Percentiles rank a stretch among this genome's conserved stretches.
phyloP scores from a whole-genome alignment of 2,797 vertebrate species.

The Adelosebastes latens region DNA sequence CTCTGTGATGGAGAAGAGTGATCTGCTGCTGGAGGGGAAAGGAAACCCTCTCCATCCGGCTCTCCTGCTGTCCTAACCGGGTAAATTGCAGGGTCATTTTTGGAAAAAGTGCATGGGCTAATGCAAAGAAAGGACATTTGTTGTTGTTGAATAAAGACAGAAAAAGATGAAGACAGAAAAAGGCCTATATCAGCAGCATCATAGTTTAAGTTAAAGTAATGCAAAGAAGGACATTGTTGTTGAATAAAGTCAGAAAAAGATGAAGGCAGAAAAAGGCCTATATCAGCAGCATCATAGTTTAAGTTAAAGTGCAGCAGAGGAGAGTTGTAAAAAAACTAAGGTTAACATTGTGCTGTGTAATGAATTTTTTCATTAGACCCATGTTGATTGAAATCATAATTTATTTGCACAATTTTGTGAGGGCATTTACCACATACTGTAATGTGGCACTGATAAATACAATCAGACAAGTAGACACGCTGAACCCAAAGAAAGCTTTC shows the following conservation, averaged over 20 bases:
- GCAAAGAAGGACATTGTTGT: conserved; percentile 12
- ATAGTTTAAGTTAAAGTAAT: not conserved
- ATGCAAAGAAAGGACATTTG: conserved; percentile 11
- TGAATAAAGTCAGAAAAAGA: not conserved
- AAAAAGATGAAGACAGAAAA: not conserved
- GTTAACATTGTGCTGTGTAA: conserved; percentile 52
- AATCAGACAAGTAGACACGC: conserved; percentile 70
- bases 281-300: conserved; percentile 17
- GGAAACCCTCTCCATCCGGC: conserved; percentile 87
- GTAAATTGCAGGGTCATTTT: conserved; percentile 45
- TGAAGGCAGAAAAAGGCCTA: not conserved
- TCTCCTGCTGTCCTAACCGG: conserved; percentile 85
- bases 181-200: conserved; percentile 9
- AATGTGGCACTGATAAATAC: conserved; percentile 70
- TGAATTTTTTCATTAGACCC: conserved; percentile 51
- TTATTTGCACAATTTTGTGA: conserved; percentile 75
- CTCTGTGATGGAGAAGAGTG: conserved; percentile 85
- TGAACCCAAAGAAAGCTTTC: conserved; percentile 77
- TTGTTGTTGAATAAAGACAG: not conserved
- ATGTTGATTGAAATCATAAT: conserved; percentile 63
- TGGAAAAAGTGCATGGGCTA: conserved; percentile 5
- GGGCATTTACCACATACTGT: conserved; percentile 69
- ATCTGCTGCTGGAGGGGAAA: conserved; percentile 85
- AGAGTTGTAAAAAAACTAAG: conserved; percentile 43
- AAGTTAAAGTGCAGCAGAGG: conserved; percentile 32